phyloP scores from a whole-genome alignment of 35 echinoderm and acorn worm genomes.

The Hemicentrotus pulcherrimus region DNA sequence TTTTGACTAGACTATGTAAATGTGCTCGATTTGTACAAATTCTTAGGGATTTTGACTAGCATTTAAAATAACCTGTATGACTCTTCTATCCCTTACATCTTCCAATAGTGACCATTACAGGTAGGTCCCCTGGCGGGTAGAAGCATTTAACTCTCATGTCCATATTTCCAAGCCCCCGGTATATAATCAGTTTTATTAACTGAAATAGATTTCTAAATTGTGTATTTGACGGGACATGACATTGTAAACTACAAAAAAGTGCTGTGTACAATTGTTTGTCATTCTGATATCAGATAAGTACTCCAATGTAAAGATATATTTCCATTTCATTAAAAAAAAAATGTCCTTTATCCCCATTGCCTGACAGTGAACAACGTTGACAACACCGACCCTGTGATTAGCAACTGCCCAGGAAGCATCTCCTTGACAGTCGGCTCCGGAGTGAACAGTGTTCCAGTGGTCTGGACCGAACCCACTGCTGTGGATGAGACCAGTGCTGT shows the following conservation, averaged over 20 bases:
- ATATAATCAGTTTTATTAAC: no score
- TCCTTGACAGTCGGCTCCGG: conserved; percentile 43
- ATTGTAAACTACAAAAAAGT: no score
- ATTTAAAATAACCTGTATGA: background rate
- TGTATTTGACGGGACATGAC: no score
- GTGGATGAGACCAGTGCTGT: conserved; percentile 59
- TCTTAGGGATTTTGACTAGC: background rate
- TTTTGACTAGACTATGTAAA: background rate
- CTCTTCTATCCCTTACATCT: background rate
- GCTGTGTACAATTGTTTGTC: background rate
- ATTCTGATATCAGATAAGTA: background rate
- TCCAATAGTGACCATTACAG: conserved; percentile 53
- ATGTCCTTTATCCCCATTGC: background rate
- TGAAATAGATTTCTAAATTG: no score
- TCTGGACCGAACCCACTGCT: conserved; percentile 75
- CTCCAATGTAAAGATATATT: no score
- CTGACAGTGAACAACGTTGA: background rate
- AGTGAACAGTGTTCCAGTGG: conserved; percentile 43
- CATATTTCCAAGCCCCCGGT: no score
- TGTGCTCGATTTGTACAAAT: no score
- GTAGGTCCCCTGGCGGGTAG: background rate
- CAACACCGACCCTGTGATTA: conserved; percentile 42
- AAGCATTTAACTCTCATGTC: background rate
- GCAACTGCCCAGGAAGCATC: conserved; percentile 58
- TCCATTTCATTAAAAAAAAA: no score